phyloP scores from a whole-genome alignment of 2,113 vertebrate species.

The Trematocara macrostoma region DNA sequence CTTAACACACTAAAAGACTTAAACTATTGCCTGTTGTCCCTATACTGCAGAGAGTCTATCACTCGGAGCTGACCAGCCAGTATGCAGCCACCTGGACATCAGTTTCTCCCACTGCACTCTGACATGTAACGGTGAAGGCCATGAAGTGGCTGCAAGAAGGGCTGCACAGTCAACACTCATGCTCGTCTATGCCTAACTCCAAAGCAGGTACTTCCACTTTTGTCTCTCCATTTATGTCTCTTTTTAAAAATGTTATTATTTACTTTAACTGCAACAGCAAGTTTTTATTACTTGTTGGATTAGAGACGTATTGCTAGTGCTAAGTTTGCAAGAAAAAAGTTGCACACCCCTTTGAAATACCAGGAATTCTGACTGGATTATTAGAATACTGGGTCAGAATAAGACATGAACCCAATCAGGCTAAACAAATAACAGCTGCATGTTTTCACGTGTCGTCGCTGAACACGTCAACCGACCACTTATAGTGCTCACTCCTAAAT shows the following conservation, averaged over 20 bases:
- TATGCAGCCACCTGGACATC: not conserved
- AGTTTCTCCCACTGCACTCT: fast-evolving
- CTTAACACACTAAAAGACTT: not conserved
- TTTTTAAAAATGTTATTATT: not conserved
- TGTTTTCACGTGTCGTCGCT: not conserved
- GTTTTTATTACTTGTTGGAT: not conserved
- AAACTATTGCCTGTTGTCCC: not conserved
- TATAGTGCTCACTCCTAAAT: not conserved
- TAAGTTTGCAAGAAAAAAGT: not conserved
- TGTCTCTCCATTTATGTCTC: not conserved
- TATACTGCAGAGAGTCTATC: fast-evolving
- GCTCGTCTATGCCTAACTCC: fast-evolving
- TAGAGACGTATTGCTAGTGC: fast-evolving
- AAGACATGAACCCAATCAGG: not conserved
- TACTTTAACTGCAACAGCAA: not conserved
- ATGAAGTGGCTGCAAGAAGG: not conserved
- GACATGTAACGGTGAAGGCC: not conserved
- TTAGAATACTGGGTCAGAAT: not conserved
- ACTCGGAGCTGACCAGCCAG: not conserved
- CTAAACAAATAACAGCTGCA: not conserved
- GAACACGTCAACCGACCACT: not conserved
- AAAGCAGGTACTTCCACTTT: not conserved
- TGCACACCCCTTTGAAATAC: not conserved
- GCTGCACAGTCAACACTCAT: fast-evolving
- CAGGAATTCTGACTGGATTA: not conserved